Base-by-base conservation (phyloP, 2,113 vertebrate genomes). In the Semicossyphus pulcher region DNA sequence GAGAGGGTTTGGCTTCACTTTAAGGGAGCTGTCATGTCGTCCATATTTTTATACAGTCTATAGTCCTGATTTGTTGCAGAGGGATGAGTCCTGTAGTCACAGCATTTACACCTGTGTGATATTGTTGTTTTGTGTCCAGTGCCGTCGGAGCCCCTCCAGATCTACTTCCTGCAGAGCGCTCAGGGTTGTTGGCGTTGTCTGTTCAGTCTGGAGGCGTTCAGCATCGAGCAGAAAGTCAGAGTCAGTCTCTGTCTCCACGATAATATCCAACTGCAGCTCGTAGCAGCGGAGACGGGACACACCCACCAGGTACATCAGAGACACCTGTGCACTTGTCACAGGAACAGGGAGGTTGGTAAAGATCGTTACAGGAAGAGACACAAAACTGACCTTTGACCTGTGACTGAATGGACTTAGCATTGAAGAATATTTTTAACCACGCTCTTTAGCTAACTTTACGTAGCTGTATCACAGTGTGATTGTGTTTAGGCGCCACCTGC, bases 161-260 rank as follows among this genome's bases (percentile, higher is more conserved):
- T 98, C 86, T 95, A 95, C 80, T 64, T 99, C 86, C 91, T 96
- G 61, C 96, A 96, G 84, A 91, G 90, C 74, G 83, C 91, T 91
- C 94, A 93, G 92, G 49, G 10, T 1, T 77, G 92, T 88, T 47
- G 95, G 12, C 61, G 94, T 83, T 94, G 93, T 86, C 84, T 96
- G 85, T 95, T 97, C 91, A 95, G 94, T 85, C 92, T 99, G 91
- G 96, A 99, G 80, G 93, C 96, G 1, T 95, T 95, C 92, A 96
- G 94, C 34, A 84, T 92, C 15, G 95, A 98, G 88, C 97, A 99
- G 94, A 97, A 96, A 93, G 92, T 95, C 90, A 91, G 95, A 67
- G 94, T 98, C 85, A 94, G 93, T 83, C 95, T 96, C 91, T 97
- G 96, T 92, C 92, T 99, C 90, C 92, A 91, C 28, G 95, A 97